Percentiles rank a stretch among this genome's conserved stretches.
phyloP scores from a whole-genome alignment of 2,113 vertebrate genomes.

The Aleadryas rufinucha region DNA sequence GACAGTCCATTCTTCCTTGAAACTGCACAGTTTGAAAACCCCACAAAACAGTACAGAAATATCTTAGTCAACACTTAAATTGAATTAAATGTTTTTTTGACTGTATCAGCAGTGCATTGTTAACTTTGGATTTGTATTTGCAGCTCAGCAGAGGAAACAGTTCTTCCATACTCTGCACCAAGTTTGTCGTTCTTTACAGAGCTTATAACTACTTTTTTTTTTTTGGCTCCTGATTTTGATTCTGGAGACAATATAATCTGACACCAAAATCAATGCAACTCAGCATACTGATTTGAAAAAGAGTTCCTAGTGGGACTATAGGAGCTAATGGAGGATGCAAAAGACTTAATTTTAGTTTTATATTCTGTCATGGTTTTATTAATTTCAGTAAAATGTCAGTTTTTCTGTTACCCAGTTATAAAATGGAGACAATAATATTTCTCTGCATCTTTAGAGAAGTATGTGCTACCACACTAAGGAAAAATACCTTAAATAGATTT shows the following conservation, averaged over 20 bases:
- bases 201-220: neutral
- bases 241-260: neutral
- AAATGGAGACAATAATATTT: neutral
- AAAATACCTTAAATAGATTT: neutral
- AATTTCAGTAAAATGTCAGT: neutral
- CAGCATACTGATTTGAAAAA: neutral
- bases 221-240: neutral
- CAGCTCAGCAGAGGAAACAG: neutral
- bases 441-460: neutral
- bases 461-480: neutral
- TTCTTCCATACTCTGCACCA: neutral
- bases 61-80: neutral
- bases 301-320: neutral
- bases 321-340: neutral
- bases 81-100: neutral
- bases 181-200: neutral
- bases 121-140: neutral
- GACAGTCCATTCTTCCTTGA: neutral
- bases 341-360: neutral
- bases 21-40: neutral
- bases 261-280: neutral
- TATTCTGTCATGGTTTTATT: neutral
- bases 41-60: neutral
- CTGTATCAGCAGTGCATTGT: neutral
- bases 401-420: neutral